Evolutionary conservation across 2,888 invertebrate species (phyloP).

Genomic region (Platerodrilus igneus): DNA sequence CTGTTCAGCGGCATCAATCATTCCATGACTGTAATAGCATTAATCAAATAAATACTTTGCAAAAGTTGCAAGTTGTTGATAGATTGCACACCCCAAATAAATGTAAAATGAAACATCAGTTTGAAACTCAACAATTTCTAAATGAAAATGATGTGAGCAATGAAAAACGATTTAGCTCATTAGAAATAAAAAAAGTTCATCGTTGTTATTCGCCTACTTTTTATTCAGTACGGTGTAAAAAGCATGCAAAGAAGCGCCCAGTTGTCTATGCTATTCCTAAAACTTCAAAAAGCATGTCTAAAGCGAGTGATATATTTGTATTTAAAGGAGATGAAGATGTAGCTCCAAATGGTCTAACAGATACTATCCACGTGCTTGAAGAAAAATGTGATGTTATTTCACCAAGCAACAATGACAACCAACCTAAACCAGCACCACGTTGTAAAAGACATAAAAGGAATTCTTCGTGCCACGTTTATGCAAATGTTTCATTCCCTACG

Average conservation of each 20-base stretch:
- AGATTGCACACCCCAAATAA: too few relatives aligned
- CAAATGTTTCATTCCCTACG: slow-evolving; percentile 22
- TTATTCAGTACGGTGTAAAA: slow-evolving; percentile 47
- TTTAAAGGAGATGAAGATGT: slow-evolving; percentile 43
- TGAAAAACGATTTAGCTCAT: slow-evolving; percentile 41
- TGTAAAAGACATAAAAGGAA: slow-evolving; percentile 39
- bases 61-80: too few relatives aligned
- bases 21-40: slow-evolving; percentile 47
- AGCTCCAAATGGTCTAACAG: slow-evolving; percentile 61
- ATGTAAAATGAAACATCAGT: too few relatives aligned
- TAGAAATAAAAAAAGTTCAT: slow-evolving; percentile 44
- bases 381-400: slow-evolving; percentile 47
- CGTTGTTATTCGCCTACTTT: slow-evolving; percentile 48
- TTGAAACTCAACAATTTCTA: too few relatives aligned
- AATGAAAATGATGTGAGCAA: too few relatives aligned
- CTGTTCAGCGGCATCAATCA: slow-evolving; percentile 42
- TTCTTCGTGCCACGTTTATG: slow-evolving; percentile 31
- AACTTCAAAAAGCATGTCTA: slow-evolving; percentile 11
- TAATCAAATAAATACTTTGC: too few relatives aligned
- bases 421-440: slow-evolving; percentile 57
- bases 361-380: slow-evolving; percentile 63
- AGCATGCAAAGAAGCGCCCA: slow-evolving; percentile 44
- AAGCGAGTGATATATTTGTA: slow-evolving; percentile 24
- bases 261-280: slow-evolving; percentile 44
- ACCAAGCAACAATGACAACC: slow-evolving; percentile 36